Percentiles rank a stretch among this genome's conserved stretches.
These are phyloP conservation scores for Panthera uncia DNA, from an alignment of 2,113 vertebrate genomes.

Conservation along the genomic window DNA sequence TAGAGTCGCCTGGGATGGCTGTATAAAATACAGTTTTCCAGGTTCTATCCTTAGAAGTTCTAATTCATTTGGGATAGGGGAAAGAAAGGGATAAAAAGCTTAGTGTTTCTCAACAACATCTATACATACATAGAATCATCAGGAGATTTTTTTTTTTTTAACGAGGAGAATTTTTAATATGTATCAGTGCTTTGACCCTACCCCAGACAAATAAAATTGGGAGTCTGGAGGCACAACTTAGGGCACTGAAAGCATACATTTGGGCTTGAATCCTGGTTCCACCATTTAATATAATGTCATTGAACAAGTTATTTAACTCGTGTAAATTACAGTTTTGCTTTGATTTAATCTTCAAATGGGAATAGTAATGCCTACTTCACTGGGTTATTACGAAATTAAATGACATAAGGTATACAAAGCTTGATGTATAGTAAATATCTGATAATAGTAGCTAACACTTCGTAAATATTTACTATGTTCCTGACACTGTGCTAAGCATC, in stretches of 20 bases:
- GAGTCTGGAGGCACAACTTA: background rate
- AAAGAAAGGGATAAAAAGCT: background rate
- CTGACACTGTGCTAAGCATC: background rate
- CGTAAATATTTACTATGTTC: background rate
- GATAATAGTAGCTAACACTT: background rate
- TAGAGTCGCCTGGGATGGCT: background rate
- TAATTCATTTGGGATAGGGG: background rate
- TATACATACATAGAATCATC: background rate
- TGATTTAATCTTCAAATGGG: slow-evolving; percentile 13
- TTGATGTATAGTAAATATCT: slow-evolving; percentile 19
- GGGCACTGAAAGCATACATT: background rate
- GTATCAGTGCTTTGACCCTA: background rate
- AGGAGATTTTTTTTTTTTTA: background rate
- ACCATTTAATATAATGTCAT: background rate
- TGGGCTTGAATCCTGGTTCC: background rate
- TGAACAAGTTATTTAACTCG: background rate
- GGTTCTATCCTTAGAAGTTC: background rate
- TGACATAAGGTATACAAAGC: background rate
- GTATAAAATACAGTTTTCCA: background rate
- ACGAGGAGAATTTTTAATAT: background rate
- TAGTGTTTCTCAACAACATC: background rate
- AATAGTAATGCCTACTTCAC: background rate
- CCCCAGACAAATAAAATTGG: background rate
- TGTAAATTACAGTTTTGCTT: background rate
- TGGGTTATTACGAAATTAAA: background rate